Base-by-base conservation (phyloP, 2,113 vertebrate species). In the Gymnogyps californianus region DNA sequence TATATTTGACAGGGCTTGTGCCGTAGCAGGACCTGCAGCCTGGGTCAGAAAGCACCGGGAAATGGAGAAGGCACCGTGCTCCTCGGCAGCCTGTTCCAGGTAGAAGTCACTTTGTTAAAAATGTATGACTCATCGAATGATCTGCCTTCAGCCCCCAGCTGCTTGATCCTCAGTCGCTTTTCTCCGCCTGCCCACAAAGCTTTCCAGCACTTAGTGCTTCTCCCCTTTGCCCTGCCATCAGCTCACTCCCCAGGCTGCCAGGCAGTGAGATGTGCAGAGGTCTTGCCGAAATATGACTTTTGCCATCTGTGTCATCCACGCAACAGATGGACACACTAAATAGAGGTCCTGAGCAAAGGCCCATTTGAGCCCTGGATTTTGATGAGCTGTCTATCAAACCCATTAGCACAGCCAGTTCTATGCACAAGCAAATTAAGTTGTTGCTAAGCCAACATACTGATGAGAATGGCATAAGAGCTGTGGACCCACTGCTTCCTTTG, bases 271-370 rank as follows among this genome's bases (percentile, higher is more conserved):
- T 64, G 71, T 52, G 85, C 93, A 94, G 88, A 95, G 92, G 85
- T 97, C 97, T 91, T 93, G 66, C 70, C 1, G 22, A 94, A 96
- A 95, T 88, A 57, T 0, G 36, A 49, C 66, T 95, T 94, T 51
- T 94, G 67, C 95, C 96, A 96, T 96, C 96, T 97, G 96, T 80
- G 85, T 78, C 87, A 47, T 74, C 84, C 85, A 32, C 4, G 3
- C 78, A 92, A 66, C 96, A 97, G 96, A 97, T 96, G 96, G 92
- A 88, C 71, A 34, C 9, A 4, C 38, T 86, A 94, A 91, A 92
- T 19, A 80, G 62, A 89, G 71, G 71, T 83, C 82, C 66, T 77
- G 16, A 76, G 93, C 61, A 80, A 88, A 95, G 65, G 62, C 26
- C 79, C 62, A 16, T 77, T 85, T 57, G 71, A 95, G 96, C 78